phyloP scores from a whole-genome alignment of 2,113 vertebrate genomes.

The Rissa tridactyla region DNA sequence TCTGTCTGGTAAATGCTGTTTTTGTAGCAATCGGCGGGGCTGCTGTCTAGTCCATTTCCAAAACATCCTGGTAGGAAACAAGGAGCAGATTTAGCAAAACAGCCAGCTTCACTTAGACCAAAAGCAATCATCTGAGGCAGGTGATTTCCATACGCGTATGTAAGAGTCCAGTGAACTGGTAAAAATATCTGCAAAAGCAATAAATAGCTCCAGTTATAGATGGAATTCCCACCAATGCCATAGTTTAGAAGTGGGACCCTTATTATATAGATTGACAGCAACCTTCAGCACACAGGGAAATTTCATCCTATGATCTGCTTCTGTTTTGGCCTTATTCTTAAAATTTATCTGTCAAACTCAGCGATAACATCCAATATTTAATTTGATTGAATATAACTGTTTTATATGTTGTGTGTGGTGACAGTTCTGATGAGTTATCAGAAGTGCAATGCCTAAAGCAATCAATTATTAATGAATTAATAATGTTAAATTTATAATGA shows the following conservation, averaged over 20 bases:
- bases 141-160: not conserved
- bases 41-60: slow-evolving; percentile 47
- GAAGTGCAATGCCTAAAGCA: not conserved
- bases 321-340: not conserved
- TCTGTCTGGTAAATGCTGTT: slow-evolving; percentile 38
- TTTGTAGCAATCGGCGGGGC: not conserved
- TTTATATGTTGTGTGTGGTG: not conserved
- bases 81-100: slow-evolving; percentile 41
- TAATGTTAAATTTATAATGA: not conserved
- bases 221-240: not conserved
- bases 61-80: slow-evolving; percentile 43
- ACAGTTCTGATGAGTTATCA: not conserved
- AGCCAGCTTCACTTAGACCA: not conserved
- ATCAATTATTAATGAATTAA: not conserved
- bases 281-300: not conserved
- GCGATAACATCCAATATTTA: not conserved
- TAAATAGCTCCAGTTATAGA: not conserved
- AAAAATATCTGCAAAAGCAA: not conserved
- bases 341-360: not conserved
- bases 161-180: not conserved
- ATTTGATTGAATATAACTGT: not conserved
- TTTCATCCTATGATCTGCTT: not conserved
- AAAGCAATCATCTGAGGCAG: not conserved
- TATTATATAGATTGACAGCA: not conserved
- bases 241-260: not conserved